A percentile compares a stretch with the other conserved stretches of the same genome.
Conservation (phyloP, 1,140 invertebrate species). For the Trichonephila clavata region DNA sequence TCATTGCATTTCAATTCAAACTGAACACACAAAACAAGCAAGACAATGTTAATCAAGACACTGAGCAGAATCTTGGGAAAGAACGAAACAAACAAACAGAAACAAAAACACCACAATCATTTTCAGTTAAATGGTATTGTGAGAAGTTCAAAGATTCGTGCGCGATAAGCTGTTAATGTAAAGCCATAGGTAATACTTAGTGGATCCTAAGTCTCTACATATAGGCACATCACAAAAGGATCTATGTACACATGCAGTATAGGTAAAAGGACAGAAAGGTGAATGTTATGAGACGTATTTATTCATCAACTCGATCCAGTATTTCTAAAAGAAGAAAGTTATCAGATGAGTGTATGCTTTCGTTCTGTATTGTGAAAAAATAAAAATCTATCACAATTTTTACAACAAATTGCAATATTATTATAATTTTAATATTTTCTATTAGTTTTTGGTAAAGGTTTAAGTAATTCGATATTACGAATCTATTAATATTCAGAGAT, state of each 20-base stretch:
- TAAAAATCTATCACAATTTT: too few relatives aligned
- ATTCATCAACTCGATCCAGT: not conserved
- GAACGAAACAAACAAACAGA: not conserved
- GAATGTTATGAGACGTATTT: not conserved
- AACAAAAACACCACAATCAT: not conserved
- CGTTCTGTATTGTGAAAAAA: too few relatives aligned
- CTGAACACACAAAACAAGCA: constrained; percentile 31
- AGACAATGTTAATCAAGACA: constrained; percentile 48
- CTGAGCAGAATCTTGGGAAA: constrained; percentile 34
- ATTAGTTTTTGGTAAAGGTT: too few relatives aligned
- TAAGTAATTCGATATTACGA: too few relatives aligned
- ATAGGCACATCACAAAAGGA: constrained; percentile 54
- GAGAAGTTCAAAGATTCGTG: not conserved
- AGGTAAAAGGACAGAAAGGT: constrained; percentile 6
- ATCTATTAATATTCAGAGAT: too few relatives aligned
- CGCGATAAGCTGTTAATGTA: not conserved
- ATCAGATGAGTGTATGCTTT: not conserved
- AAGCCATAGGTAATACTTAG: constrained; percentile 24
- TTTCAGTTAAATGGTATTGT: not conserved
- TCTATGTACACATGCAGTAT: constrained; percentile 73
- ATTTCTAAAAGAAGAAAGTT: not conserved
- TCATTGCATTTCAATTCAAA: constrained; percentile 1
- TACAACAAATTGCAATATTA: too few relatives aligned
- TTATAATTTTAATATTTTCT: too few relatives aligned
- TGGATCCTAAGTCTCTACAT: constrained; percentile 58